phyloP scores from a whole-genome alignment of 2,888 invertebrate genomes.

The Cheilosia vernalis region DNA sequence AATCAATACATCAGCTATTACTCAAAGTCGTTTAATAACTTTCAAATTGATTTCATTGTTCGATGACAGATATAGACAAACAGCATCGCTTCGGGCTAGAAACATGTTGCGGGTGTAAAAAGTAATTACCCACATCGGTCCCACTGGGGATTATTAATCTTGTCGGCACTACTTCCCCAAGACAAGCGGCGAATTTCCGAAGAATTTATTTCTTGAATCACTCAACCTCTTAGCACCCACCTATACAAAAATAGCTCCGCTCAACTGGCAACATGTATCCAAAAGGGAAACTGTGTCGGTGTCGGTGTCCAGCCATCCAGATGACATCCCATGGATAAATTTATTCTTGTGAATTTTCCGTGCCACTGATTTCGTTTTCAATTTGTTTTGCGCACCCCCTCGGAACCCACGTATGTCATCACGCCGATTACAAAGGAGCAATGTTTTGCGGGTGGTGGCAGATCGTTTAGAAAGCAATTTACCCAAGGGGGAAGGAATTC shows the following conservation, averaged over 20 bases:
- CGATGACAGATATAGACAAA: constrained; percentile 62
- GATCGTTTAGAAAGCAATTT: constrained; percentile 71
- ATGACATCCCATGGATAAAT: constrained; percentile 72
- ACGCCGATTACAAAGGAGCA: constrained; percentile 50
- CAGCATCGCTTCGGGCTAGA: constrained; percentile 35
- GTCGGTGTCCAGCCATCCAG: constrained; percentile 43
- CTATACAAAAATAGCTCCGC: constrained; percentile 34
- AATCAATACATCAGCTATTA: constrained; percentile 30
- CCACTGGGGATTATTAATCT: constrained; percentile 61
- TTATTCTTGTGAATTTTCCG: constrained; percentile 78
- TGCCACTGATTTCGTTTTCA: constrained; percentile 78
- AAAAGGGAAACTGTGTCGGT: constrained; percentile 17
- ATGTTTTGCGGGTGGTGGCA: constrained; percentile 39
- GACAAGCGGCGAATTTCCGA: constrained; percentile 5
- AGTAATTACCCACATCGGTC: constrained; percentile 40
- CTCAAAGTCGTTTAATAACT: constrained; percentile 39
- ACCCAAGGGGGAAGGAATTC: constrained; percentile 32
- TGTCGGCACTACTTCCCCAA: constrained; percentile 42
- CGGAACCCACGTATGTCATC: constrained; percentile 61
- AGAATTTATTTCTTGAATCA: constrained; percentile 47
- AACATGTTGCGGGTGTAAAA: constrained; percentile 71
- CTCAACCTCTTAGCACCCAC: constrained; percentile 6
- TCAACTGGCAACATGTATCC: constrained; percentile 63
- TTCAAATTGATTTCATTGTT: constrained; percentile 65
- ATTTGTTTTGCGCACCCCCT: constrained; percentile 66